phyloP scores from a whole-genome alignment of 2,888 invertebrate genomes.

The Phoenoteleia sp. region DNA sequence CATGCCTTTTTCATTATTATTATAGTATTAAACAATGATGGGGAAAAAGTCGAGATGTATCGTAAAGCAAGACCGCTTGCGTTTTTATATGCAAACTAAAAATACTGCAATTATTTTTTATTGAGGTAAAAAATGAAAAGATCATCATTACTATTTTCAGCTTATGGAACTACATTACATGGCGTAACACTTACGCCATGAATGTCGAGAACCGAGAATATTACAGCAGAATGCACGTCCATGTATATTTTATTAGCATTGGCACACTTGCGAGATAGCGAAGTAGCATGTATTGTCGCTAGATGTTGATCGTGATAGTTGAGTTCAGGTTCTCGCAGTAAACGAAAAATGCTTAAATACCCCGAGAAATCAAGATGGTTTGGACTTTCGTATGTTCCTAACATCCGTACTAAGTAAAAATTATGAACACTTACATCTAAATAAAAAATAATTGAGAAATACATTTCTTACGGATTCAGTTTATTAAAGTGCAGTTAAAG shows the following conservation, averaged over 20 bases:
- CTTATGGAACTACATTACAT: not conserved
- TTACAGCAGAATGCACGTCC: slow-evolving; percentile 27
- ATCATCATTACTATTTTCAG: slow-evolving; percentile 29
- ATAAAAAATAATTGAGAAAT: not conserved
- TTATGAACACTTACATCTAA: not conserved
- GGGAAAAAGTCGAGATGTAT: not conserved
- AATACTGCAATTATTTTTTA: not conserved
- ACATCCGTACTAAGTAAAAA: not conserved
- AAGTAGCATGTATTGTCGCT: slow-evolving; percentile 6
- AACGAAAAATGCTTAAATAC: not conserved
- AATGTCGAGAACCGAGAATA: slow-evolving; percentile 10
- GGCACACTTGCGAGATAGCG: slow-evolving; percentile 23
- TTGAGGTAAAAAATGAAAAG: not conserved
- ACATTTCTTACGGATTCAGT: not conserved
- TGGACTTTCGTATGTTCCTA: not conserved
- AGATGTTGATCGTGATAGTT: slow-evolving; percentile 2
- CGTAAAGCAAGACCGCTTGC: not conserved
- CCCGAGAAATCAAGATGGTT: not conserved
- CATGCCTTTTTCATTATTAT: not conserved
- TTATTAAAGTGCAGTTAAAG: not conserved
- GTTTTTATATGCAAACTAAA: not conserved
- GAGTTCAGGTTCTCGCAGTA: not conserved
- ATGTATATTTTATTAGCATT: slow-evolving; percentile 56
- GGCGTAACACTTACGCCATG: slow-evolving; percentile 38
- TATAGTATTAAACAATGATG: not conserved